Evolutionary conservation across 23 tunicate genomes (phyloP), one percentile per base, ranked within the genome.

Genomic region (Styela clava): DNA sequence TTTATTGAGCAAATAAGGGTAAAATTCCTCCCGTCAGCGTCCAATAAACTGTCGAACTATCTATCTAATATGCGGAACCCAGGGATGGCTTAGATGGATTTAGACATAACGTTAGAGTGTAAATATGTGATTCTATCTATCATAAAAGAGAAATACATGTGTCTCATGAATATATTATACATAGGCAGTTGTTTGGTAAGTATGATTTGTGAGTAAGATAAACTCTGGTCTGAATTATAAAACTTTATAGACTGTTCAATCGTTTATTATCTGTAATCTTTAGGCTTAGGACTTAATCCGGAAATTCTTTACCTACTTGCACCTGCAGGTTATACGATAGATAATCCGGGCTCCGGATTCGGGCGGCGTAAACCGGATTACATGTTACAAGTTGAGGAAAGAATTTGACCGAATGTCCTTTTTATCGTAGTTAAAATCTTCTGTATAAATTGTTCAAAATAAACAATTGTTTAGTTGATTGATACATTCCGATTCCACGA

Each of bases 261-360:
- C 56, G 56, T 44, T 44, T 44, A 44, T 44, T 44, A 44, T 5
- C 7, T 7, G 12, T 44, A 44, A 44, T 44, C 56, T 44, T 44
- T 44, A 44, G 16, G 71, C 30, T 65, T 65, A 65, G 31, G 71
- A 5, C 71, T 65, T 65, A 65, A 65, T 65, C 71, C 71, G 71
- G 71, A 65, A 65, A 65, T 65, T 65, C 71, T 28, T 65, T 9
- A 25, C 16, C 71, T 9, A 9, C 12, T 44, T 28, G 71, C 71
- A 65, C 71, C 71, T 65, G 71, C 71, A 65, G 9, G 71, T 3
- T 5, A 44, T 5, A 44, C 56, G 12, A 44, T 7, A 44, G 56
- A 44, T 44, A 44, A 44, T 44, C 56, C 56, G 56, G n/a, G 12
- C 56, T 44, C 56, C 56, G 56, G 56, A 44, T 44, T 44, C 12